A percentile compares a stretch with the other conserved stretches of the same genome.
Conservation (phyloP, 2,113 vertebrate species). For the Stomatorhinus ivindoensis region DNA sequence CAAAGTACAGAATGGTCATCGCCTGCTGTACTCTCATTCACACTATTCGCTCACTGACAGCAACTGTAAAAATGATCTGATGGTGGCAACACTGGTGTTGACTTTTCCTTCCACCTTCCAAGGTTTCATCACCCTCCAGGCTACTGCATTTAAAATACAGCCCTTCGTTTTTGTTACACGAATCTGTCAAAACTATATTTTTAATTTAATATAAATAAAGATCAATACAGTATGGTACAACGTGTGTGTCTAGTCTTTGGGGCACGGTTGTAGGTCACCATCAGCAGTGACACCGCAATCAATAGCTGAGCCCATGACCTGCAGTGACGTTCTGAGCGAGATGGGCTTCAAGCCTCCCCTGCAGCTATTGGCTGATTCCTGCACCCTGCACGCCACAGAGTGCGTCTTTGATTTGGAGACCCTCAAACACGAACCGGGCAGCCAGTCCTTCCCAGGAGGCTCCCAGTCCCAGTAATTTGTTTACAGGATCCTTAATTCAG, state of each 20-base stretch:
- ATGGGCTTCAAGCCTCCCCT: background rate
- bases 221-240: conserved; percentile 84
- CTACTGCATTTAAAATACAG: conserved; percentile 76
- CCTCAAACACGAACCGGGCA: background rate
- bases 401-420: background rate
- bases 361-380: background rate
- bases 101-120: background rate
- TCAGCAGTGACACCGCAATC: too few species aligned
- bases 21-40: background rate
- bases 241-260: conserved; percentile 1
- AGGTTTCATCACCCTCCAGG: conserved; percentile 54
- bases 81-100: conserved; percentile 29
- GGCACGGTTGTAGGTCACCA: background rate
- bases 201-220: conserved; percentile 99
- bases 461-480: background rate
- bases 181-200: conserved; percentile 99
- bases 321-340: background rate
- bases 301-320: background rate
- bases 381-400: background rate
- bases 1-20: background rate
- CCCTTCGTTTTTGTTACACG: conserved; percentile 99
- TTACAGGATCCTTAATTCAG: background rate
- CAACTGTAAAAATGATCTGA: background rate
- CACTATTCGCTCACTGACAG: background rate
- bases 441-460: background rate